These are phyloP conservation scores for Prinia subflava DNA, from an alignment of 2,113 vertebrate genomes.

Conservation along the genomic window DNA sequence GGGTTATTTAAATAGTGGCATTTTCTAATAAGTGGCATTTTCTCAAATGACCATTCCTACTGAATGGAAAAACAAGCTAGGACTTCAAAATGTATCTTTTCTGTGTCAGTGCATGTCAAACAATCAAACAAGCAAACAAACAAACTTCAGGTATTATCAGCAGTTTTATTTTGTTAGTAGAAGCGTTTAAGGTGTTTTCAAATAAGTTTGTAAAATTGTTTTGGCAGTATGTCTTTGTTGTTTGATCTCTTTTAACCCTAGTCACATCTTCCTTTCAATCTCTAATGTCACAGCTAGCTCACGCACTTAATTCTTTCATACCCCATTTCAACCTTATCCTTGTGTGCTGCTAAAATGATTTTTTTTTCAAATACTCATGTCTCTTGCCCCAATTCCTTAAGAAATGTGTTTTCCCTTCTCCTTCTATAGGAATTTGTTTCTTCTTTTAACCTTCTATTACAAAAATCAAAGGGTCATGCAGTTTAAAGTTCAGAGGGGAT, in stretches of 20 bases:
- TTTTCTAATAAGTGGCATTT: not conserved
- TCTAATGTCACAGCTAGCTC: slow-evolving; percentile 28
- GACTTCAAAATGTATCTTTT: not conserved
- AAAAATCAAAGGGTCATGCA: slow-evolving; percentile 21
- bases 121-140: not conserved
- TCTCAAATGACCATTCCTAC: not conserved
- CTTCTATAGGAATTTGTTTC: slow-evolving; percentile 46
- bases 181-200: slow-evolving; percentile 15
- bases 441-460: slow-evolving; percentile 41
- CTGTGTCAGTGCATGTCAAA: not conserved
- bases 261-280: slow-evolving; percentile 52
- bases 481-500: slow-evolving; percentile 50
- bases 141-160: not conserved
- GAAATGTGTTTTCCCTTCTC: slow-evolving; percentile 17
- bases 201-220: slow-evolving; percentile 26
- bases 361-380: not conserved
- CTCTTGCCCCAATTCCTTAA: slow-evolving; percentile 1
- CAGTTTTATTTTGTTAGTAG: slow-evolving; percentile 2
- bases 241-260: slow-evolving; percentile 52
- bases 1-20: not conserved
- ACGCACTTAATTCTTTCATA: not conserved
- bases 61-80: not conserved
- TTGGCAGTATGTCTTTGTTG: slow-evolving; percentile 52
- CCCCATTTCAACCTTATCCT: not conserved
- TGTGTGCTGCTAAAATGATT: slow-evolving; percentile 10